phyloP scores from a whole-genome alignment of 2,113 vertebrate species.

The Leptosomus discolor region DNA sequence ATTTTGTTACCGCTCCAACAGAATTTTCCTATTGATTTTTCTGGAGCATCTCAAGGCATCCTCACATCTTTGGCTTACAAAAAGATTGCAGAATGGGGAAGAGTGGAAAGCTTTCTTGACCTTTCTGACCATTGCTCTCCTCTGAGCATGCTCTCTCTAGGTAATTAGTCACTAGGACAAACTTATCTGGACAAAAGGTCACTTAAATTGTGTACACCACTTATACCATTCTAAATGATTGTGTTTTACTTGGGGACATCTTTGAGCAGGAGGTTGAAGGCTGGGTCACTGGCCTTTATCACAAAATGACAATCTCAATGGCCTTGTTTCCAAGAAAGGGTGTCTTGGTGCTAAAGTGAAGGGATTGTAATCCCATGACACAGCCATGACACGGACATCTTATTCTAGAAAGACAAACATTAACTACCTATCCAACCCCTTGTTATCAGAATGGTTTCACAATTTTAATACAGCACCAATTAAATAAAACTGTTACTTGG shows the following conservation, averaged over 20 bases:
- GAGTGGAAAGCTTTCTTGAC: constrained; percentile 8
- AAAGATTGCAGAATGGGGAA: neutral
- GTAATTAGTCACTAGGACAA: constrained; percentile 24
- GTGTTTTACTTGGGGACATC: neutral
- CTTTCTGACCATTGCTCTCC: neutral
- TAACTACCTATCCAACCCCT: neutral
- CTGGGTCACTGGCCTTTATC: neutral
- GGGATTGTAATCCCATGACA: neutral
- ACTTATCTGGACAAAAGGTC: neutral
- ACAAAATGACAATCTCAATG: neutral
- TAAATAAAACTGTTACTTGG: neutral
- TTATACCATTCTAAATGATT: neutral
- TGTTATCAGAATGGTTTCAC: neutral
- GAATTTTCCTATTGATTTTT: constrained; percentile 35
- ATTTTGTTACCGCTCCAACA: neutral
- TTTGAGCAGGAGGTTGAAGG: neutral
- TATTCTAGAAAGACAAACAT: neutral
- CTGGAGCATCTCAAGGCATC: neutral
- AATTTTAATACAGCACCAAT: neutral
- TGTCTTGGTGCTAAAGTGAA: neutral
- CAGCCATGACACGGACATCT: neutral
- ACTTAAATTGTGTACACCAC: neutral
- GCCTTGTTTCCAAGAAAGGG: neutral
- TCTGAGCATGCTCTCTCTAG: neutral
- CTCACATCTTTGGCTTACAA: neutral